Percentiles rank a stretch among this genome's conserved stretches.
These are phyloP conservation scores for Cranoglanis bouderius DNA, from an alignment of 2,113 vertebrate species.

Conservation along the genomic window DNA sequence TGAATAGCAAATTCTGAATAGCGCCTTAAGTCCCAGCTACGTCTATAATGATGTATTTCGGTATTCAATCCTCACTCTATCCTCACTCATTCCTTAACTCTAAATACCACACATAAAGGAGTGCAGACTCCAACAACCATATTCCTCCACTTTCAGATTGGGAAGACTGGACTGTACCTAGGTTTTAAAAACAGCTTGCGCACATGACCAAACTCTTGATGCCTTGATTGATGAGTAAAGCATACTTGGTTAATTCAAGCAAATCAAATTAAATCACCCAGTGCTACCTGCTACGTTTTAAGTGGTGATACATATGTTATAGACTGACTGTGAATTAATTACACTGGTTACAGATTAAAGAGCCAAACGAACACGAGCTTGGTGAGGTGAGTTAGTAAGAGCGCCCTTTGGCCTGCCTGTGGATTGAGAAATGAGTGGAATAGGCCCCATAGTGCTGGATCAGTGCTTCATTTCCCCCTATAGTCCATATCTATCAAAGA, in stretches of 20 bases:
- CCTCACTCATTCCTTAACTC: background rate
- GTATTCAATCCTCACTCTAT: background rate
- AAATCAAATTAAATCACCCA: conserved; percentile 11
- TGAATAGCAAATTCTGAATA: too few relatives aligned
- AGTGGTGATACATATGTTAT: background rate
- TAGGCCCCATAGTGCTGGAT: conserved; percentile 1
- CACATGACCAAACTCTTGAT: conserved; percentile 3
- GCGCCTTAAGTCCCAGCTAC: background rate
- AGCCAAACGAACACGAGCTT: background rate
- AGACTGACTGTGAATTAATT: conserved; percentile 13
- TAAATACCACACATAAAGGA: background rate
- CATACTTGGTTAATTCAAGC: conserved; percentile 6
- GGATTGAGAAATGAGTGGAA: conserved; percentile 23
- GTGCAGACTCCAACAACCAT: background rate
- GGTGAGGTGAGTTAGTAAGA: background rate
- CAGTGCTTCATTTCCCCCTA: conserved; percentile 7
- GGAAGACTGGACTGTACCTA: too few relatives aligned
- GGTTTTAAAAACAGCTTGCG: background rate
- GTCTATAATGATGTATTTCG: background rate
- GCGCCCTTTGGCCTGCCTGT: conserved; percentile 1
- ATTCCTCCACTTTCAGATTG: background rate
- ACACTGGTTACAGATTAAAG: conserved; percentile 22
- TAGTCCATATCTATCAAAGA: conserved; percentile 4
- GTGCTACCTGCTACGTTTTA: background rate
- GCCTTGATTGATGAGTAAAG: conserved; percentile 13